Evolutionary conservation across 2,797 vertebrate species (phyloP).

Genomic region (Neosilurus mollespiculum): DNA sequence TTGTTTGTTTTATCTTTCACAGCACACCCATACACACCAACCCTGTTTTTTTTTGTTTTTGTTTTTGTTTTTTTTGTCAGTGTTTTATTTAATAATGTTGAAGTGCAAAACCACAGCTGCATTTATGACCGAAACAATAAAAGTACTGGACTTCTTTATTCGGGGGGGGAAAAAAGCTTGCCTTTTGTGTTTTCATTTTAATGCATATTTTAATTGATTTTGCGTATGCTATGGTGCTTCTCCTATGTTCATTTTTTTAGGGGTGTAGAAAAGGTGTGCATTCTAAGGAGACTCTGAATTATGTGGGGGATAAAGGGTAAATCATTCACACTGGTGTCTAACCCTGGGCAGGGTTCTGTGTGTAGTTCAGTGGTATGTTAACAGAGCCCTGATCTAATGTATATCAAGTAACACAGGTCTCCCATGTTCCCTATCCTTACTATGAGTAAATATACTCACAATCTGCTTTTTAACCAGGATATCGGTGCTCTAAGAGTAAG

Average conservation of each 20-base stretch:
- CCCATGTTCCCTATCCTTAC: neutral
- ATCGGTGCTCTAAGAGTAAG: neutral
- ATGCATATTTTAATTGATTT: neutral
- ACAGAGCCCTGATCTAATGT: neutral
- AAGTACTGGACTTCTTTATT: constrained; percentile 75
- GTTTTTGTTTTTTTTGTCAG: constrained; percentile 93
- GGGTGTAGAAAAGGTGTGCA: neutral
- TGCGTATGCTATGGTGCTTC: no score
- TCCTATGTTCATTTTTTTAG: neutral
- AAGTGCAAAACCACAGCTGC: constrained; percentile 85
- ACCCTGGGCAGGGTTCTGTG: neutral
- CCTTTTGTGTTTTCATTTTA: constrained; percentile 10
- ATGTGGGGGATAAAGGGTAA: no score
- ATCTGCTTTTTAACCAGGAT: neutral
- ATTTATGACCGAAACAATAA: constrained; percentile 76
- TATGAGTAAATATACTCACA: neutral
- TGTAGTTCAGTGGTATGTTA: neutral
- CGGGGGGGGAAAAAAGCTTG: constrained; percentile 63
- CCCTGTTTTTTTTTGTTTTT: no score
- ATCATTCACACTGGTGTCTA: neutral
- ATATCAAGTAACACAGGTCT: neutral
- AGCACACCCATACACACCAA: constrained; percentile 65
- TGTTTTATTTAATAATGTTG: constrained; percentile 96
- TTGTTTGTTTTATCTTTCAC: constrained; percentile 77
- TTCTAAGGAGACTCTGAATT: neutral